These are phyloP conservation scores for Hypsibius dujardini DNA, from an alignment of 1,140 invertebrate species.

Conservation along the genomic window DNA sequence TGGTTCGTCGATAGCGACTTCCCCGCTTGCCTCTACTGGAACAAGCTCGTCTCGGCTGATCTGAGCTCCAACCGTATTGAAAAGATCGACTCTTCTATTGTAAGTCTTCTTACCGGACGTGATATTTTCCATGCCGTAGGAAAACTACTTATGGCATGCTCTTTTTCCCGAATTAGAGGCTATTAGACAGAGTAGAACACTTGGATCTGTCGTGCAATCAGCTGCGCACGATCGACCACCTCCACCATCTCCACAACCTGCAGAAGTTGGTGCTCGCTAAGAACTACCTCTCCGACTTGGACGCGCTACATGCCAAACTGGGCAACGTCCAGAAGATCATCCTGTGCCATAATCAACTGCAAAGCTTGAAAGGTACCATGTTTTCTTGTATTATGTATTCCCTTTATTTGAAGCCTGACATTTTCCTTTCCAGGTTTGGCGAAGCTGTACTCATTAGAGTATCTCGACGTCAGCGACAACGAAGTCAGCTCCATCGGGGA, in stretches of 20 bases:
- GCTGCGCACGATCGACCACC: constrained; percentile 51
- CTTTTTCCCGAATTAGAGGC: constrained; percentile 35
- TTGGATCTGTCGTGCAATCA: constrained; percentile 55
- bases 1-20: constrained; percentile 28
- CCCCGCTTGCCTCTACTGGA: constrained; percentile 38
- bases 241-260: constrained; percentile 56
- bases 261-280: constrained; percentile 55
- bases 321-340: constrained; percentile 74
- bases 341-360: constrained; percentile 64
- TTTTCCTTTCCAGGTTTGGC: constrained; percentile 42
- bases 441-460: constrained; percentile 63
- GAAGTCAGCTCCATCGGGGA: constrained; percentile 57
- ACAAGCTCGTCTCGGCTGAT: constrained; percentile 46
- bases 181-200: constrained; percentile 53
- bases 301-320: constrained; percentile 60
- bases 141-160: constrained; percentile 19
- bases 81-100: constrained; percentile 56
- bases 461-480: constrained; percentile 69
- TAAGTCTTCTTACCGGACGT: constrained; percentile 25
- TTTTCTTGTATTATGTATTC: constrained; percentile 17
- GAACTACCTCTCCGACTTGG: constrained; percentile 46
- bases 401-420: constrained; percentile 25
- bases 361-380: constrained; percentile 40
- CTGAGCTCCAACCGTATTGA: constrained; percentile 59
- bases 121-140: constrained; percentile 16